These are phyloP conservation scores for Lacerta agilis DNA, from an alignment of 2,797 vertebrate genomes.

Conservation along the genomic window DNA sequence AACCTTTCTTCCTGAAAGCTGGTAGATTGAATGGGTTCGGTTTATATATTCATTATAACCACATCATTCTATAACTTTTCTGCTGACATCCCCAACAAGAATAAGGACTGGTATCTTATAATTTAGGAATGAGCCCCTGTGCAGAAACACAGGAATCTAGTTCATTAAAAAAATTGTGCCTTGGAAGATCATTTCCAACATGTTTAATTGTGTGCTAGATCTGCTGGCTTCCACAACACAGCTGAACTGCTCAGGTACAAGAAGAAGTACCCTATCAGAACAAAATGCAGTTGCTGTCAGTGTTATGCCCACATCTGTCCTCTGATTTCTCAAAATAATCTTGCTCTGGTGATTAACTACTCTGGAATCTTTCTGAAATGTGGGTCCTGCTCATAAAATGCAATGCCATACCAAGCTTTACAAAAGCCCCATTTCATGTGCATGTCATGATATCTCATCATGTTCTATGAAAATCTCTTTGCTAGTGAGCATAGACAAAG, in stretches of 20 bases:
- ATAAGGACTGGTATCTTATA: not conserved
- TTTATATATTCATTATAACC: not conserved
- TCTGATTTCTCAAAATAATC: too few species aligned
- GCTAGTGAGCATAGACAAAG: conserved; percentile 34
- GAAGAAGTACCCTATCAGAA: not conserved
- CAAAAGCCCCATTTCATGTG: conserved; percentile 10
- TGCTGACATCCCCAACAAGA: not conserved
- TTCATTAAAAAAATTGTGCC: not conserved
- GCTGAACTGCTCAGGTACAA: too few species aligned
- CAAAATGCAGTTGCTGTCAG: not conserved
- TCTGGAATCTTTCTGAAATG: conserved; percentile 28
- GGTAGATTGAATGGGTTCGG: not conserved
- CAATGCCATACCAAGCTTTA: not conserved
- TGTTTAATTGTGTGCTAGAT: not conserved
- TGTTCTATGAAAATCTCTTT: conserved; percentile 53
- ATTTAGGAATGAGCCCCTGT: not conserved
- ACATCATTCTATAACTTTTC: too few species aligned
- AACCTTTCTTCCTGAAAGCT: conserved; percentile 16
- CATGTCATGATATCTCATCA: conserved; percentile 49
- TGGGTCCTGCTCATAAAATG: not conserved
- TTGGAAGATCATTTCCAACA: not conserved
- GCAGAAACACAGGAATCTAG: fast-evolving
- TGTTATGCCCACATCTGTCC: too few species aligned
- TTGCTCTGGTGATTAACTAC: not conserved
- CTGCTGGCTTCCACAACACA: not conserved